phyloP scores from a whole-genome alignment of 2,888 invertebrate species.

The Aphodius sticticus region DNA sequence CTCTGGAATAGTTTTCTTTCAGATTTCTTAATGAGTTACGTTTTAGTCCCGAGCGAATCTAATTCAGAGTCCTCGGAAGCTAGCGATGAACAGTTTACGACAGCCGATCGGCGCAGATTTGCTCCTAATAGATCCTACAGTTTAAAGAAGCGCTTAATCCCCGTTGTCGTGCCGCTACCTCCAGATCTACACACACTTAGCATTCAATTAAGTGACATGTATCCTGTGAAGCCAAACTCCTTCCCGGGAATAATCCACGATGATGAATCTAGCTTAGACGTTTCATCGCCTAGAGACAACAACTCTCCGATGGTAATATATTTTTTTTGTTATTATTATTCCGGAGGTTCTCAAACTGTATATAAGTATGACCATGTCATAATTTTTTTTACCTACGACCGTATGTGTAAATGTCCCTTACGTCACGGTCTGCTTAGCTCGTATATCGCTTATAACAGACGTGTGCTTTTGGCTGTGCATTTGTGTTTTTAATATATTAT shows the following conservation, averaged over 20 bases:
- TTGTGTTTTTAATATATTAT: no score
- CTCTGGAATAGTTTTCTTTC: not conserved
- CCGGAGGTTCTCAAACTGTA: no score
- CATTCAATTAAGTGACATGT: constrained; percentile 57
- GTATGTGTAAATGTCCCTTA: no score
- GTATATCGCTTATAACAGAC: no score
- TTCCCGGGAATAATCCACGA: constrained; percentile 64
- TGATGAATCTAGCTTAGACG: constrained; percentile 72
- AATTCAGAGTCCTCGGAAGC: constrained; percentile 59
- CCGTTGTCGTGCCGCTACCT: constrained; percentile 57
- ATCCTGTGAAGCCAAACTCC: constrained; percentile 59
- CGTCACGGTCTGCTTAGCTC: no score
- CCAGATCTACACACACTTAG: constrained; percentile 68
- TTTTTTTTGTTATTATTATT: not conserved
- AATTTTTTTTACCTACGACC: no score
- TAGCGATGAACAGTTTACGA: constrained; percentile 56
- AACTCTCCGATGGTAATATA: constrained; percentile 66
- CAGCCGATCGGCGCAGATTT: constrained; percentile 55
- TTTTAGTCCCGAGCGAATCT: constrained; percentile 55
- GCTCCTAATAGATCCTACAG: constrained; percentile 60
- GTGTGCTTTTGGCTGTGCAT: no score
- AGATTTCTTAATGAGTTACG: constrained; percentile 11
- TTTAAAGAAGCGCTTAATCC: constrained; percentile 57
- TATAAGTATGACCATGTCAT: constrained; percentile 4
- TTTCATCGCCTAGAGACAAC: constrained; percentile 71